Conservation (phyloP, 2,888 invertebrate species). For the Dugesia japonica region DNA sequence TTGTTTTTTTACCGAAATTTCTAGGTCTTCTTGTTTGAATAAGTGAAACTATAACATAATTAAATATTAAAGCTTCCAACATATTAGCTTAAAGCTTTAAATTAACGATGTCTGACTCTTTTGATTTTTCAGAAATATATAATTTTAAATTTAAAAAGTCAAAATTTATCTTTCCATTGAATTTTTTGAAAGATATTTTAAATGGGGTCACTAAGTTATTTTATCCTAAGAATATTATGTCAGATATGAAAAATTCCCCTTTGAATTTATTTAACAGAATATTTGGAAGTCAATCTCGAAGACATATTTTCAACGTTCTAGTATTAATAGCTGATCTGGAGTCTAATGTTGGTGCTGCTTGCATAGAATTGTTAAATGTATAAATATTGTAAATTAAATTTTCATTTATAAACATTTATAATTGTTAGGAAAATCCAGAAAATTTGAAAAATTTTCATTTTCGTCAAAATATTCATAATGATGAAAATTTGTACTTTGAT, state of each 20-base stretch:
- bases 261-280: background rate
- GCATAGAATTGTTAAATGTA: background rate
- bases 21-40: background rate
- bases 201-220: background rate
- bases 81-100: background rate
- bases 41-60: slow-evolving; percentile 14
- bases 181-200: slow-evolving; percentile 4
- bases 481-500: background rate
- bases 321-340: background rate
- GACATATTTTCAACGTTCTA: background rate
- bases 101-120: background rate
- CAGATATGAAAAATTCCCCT: background rate
- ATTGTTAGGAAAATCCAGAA: background rate
- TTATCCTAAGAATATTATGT: background rate
- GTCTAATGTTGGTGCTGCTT: background rate
- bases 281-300: background rate
- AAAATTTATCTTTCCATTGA: background rate
- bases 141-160: slow-evolving; percentile 14
- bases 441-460: background rate
- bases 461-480: background rate
- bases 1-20: background rate
- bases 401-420: no score
- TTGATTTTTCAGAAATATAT: background rate
- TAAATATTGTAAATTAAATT: no score
- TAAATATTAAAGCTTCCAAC: slow-evolving; percentile 17